These are phyloP conservation scores for Ciconia stormi DNA, from an alignment of 2,113 vertebrate genomes.

Conservation along the genomic window DNA sequence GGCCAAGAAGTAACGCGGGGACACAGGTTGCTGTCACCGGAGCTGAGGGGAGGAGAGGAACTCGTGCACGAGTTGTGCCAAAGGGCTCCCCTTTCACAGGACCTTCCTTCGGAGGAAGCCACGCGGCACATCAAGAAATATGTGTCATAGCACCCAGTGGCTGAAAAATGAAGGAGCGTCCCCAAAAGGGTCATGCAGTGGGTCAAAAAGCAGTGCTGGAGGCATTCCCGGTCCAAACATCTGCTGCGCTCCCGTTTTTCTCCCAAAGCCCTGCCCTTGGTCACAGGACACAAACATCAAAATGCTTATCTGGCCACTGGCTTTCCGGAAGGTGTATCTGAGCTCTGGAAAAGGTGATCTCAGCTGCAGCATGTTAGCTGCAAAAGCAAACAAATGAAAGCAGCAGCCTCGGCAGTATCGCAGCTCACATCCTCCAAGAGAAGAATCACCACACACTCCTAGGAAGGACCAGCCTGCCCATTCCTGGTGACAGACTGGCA, in stretches of 20 bases:
- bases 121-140: fast-evolving
- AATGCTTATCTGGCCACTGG: not conserved
- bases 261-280: not conserved
- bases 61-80: not conserved
- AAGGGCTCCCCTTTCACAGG: not conserved
- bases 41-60: not conserved
- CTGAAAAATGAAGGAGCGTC: not conserved
- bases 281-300: not conserved
- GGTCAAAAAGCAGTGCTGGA: not conserved
- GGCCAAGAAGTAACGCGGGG: not conserved
- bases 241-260: not conserved
- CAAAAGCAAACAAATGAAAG: not conserved
- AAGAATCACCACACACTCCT: not conserved
- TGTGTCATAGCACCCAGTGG: not conserved
- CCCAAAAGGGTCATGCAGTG: not conserved
- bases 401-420: not conserved
- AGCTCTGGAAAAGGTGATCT: not conserved
- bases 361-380: not conserved
- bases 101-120: fast-evolving
- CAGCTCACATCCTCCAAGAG: not conserved
- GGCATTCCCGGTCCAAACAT: not conserved
- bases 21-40: not conserved
- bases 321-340: not conserved
- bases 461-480: not conserved
- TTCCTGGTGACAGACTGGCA: not conserved